Evolutionary conservation across 1,140 invertebrate genomes (phyloP), one percentile per base, ranked within the genome.

Genomic region (Scaptomyza pallida): DNA sequence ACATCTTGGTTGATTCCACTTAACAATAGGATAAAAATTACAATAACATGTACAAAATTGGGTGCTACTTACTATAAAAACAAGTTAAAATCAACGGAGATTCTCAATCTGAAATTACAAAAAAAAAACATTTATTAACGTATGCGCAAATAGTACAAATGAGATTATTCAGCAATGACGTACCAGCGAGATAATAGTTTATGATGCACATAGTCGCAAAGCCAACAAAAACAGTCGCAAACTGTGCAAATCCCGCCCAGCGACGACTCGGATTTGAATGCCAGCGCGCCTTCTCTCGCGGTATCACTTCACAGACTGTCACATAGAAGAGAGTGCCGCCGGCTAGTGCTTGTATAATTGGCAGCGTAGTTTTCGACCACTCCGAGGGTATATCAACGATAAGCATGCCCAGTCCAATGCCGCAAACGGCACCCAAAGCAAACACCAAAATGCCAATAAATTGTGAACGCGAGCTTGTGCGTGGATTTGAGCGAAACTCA

Each of bases 261-360:
- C 92, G 92, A 23, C 90, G 91, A 2, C 64, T 13, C 17, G 90
- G 78, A 64, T 89, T 92, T 48, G 92, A 92, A 75, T 95, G 94
- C 93, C 95, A 95, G 61, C 94, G 93, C 41, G 94, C 93, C 52
- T 95, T 93, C 91, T 97, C 96, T 40, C 96, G 92, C 0, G 96
- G 97, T 17, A 99, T 92, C 17, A 99, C 95, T 93, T 99, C 98
- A 89, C 97, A 97, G 30, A 98, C 96, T 0, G 97, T 97, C 40
- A 98, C 96, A 91, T 98, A 99, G 0, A 99, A 92, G 44, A 99
- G 94, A 1, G 97, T 98, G 41, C 98, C 98, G 41, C 95, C 97
- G n/a, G 97, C 97, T 30, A 98, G 73, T 0, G 94, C 94, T 93
- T 96, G 93, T 88, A 95, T 92, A 50, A 94, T 89, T 12, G 94